phyloP scores from a whole-genome alignment of 1,140 invertebrate genomes.

The Habropoda laboriosa region DNA sequence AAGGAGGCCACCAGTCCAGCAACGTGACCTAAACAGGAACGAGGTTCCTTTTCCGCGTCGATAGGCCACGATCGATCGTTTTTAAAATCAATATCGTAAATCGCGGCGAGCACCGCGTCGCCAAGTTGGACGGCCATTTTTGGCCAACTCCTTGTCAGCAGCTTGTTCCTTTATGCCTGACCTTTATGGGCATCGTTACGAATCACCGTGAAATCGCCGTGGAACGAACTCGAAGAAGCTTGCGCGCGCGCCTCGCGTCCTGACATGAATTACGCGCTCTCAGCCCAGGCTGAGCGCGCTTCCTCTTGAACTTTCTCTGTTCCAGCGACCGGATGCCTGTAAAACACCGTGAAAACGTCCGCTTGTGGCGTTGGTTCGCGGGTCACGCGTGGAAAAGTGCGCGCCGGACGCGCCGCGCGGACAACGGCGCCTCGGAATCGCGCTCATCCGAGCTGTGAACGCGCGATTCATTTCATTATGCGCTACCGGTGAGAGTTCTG shows the following conservation, averaged over 20 bases:
- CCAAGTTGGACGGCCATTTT: constrained; percentile 45
- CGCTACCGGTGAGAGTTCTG: not conserved
- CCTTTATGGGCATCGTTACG: constrained; percentile 66
- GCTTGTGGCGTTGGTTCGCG: constrained; percentile 6
- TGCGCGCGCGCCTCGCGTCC: no score
- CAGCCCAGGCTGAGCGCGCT: not conserved
- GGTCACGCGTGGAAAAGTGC: constrained; percentile 21
- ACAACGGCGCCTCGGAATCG: no score
- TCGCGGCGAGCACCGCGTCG: constrained; percentile 13
- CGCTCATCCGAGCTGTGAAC: not conserved
- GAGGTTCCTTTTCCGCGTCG: constrained; percentile 11
- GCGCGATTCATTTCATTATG: not conserved
- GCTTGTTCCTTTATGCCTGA: constrained; percentile 11
- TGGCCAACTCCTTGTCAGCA: constrained; percentile 23
- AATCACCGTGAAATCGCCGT: constrained; percentile 61
- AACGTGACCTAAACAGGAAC: not conserved
- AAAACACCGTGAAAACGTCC: constrained; percentile 39
- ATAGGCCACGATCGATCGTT: constrained; percentile 26
- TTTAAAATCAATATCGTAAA: constrained; percentile 53
- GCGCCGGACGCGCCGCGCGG: not conserved
- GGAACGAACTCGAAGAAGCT: constrained; percentile 11
- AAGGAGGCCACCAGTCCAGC: no score
- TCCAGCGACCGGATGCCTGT: constrained; percentile 24
- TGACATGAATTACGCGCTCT: constrained; percentile 50
- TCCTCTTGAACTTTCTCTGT: constrained; percentile 47